Evolutionary conservation across 30 jellyfish, hydroid and myxozoan genomes (phyloP).

Genomic region (Hydractinia echinata): DNA sequence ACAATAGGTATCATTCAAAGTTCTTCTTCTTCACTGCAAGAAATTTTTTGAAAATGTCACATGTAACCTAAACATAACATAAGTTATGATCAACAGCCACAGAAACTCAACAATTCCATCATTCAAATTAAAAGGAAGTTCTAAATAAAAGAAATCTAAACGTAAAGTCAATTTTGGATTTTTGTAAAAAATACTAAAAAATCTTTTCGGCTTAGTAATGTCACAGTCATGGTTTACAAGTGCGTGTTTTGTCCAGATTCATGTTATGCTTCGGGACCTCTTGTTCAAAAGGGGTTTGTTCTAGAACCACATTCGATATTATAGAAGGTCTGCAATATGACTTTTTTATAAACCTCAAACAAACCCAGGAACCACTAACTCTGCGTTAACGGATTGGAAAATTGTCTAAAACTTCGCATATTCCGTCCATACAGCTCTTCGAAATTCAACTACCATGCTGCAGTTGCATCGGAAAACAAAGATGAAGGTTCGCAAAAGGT

Average conservation of each 20-base stretch:
- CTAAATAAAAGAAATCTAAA: too few species aligned
- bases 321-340: not conserved
- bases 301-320: not conserved
- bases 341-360: not conserved
- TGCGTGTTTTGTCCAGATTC: too few species aligned
- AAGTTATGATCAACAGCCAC: not conserved
- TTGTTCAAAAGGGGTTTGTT: not conserved
- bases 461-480: constrained; percentile 58
- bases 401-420: constrained; percentile 44
- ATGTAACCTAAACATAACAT: not conserved
- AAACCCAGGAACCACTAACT: not conserved
- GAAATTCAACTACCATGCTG: constrained; percentile 53
- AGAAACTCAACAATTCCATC: too few species aligned
- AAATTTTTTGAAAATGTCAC: constrained; percentile 15
- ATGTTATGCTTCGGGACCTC: not conserved
- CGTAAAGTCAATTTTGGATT: too few species aligned
- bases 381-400: constrained; percentile 50
- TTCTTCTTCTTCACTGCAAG: constrained; percentile 10
- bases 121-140: too few species aligned
- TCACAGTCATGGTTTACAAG: too few species aligned
- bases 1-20: not conserved
- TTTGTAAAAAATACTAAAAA: too few species aligned
- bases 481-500: constrained; percentile 63
- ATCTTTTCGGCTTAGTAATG: too few species aligned
- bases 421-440: constrained; percentile 78